Percentiles rank a stretch among this genome's conserved stretches.
Conservation (phyloP, 2,113 vertebrate genomes). For the Engraulis encrasicolus region DNA sequence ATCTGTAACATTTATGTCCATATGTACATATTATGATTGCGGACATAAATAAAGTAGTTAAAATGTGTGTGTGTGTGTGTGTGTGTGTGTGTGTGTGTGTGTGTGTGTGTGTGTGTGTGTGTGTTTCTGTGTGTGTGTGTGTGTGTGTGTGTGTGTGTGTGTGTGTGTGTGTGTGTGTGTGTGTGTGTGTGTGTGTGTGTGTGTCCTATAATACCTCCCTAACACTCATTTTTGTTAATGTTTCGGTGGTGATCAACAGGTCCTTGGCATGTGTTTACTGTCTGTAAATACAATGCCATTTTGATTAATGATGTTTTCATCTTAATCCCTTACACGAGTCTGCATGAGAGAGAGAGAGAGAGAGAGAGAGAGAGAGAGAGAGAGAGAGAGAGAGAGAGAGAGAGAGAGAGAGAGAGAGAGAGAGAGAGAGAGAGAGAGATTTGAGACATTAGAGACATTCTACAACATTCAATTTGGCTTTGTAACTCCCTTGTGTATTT, state of each 20-base stretch:
- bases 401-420: too few species aligned
- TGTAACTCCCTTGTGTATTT: too few species aligned
- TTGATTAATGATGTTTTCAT: constrained; percentile 15
- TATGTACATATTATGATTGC: too few species aligned
- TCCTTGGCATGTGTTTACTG: constrained; percentile 4
- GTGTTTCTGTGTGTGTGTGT: too few species aligned
- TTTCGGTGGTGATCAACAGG: background rate
- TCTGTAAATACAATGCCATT: background rate
- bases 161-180: background rate
- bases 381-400: too few species aligned
- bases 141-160: background rate
- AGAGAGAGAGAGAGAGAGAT: too few species aligned
- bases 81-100: background rate
- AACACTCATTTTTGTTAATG: background rate
- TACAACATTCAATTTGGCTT: too few species aligned
- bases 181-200: background rate
- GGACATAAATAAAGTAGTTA: too few species aligned
- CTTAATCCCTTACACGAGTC: background rate
- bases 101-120: background rate
- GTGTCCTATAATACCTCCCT: background rate
- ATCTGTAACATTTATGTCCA: too few species aligned
- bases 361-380: too few species aligned
- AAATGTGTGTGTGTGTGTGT: background rate
- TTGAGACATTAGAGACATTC: too few species aligned
- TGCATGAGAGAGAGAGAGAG: too few species aligned